Conservation (phyloP, 2,113 vertebrate genomes). For the Pelecanoides urinatrix region DNA sequence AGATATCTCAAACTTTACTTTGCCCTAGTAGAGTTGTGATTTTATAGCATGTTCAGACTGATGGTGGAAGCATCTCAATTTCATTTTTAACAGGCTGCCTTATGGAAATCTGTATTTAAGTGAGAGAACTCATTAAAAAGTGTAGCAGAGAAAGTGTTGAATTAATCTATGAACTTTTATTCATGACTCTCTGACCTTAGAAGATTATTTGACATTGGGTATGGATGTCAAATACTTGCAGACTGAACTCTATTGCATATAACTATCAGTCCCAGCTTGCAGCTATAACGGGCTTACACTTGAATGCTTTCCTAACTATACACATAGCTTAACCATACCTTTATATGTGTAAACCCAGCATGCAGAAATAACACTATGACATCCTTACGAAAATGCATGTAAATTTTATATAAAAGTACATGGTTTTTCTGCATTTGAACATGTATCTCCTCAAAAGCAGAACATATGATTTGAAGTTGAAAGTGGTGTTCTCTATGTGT, state of each 20-base stretch:
- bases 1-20: not conserved
- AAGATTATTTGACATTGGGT: slow-evolving; percentile 41
- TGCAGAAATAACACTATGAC: not conserved
- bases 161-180: slow-evolving; percentile 35
- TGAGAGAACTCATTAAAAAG: slow-evolving; percentile 40
- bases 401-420: not conserved
- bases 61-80: not conserved
- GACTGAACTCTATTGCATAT: not conserved
- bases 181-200: slow-evolving; percentile 8
- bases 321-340: not conserved
- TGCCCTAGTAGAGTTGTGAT: not conserved
- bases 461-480: not conserved
- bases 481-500: not conserved
- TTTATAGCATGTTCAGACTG: not conserved
- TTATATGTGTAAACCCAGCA: not conserved
- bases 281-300: not conserved
- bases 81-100: slow-evolving; percentile 6
- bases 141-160: not conserved
- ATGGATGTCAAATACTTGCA: slow-evolving; percentile 25
- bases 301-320: not conserved
- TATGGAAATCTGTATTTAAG: slow-evolving; percentile 18
- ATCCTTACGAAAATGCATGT: not conserved
- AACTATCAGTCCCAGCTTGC: not conserved
- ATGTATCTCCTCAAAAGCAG: not conserved
- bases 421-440: not conserved